Evolutionary conservation across 2,113 vertebrate genomes (phyloP).

Genomic region (Echinops telfairi): DNA sequence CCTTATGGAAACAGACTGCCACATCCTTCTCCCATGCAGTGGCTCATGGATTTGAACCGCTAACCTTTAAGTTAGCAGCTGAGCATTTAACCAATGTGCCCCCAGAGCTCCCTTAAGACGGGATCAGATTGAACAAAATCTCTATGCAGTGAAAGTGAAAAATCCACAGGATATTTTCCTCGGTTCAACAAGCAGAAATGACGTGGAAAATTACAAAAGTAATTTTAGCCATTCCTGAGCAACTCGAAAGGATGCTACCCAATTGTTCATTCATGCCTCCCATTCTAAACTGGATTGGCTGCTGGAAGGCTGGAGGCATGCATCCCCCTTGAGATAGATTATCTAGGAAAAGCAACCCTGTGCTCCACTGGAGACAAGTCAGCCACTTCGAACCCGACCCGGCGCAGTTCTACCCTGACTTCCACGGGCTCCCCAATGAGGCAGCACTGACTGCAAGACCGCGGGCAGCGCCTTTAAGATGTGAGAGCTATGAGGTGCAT

Average conservation of each 20-base stretch:
- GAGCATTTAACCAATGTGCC: neutral
- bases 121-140: slow-evolving; percentile 6
- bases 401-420: neutral
- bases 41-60: neutral
- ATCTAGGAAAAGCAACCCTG: neutral
- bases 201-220: neutral
- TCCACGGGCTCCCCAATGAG: neutral
- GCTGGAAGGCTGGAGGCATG: neutral
- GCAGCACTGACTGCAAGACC: neutral
- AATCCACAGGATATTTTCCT: neutral
- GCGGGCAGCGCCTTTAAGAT: neutral
- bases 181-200: neutral
- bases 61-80: neutral
- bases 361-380: neutral
- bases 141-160: neutral
- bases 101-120: neutral
- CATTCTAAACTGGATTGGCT: neutral
- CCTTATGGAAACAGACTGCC: neutral
- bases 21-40: neutral
- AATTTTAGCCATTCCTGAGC: neutral
- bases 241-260: neutral
- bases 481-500: neutral
- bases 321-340: neutral
- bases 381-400: neutral
- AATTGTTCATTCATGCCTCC: neutral